Conservation (phyloP, 1,140 invertebrate genomes). For the Drosophila pectinifera region DNA sequence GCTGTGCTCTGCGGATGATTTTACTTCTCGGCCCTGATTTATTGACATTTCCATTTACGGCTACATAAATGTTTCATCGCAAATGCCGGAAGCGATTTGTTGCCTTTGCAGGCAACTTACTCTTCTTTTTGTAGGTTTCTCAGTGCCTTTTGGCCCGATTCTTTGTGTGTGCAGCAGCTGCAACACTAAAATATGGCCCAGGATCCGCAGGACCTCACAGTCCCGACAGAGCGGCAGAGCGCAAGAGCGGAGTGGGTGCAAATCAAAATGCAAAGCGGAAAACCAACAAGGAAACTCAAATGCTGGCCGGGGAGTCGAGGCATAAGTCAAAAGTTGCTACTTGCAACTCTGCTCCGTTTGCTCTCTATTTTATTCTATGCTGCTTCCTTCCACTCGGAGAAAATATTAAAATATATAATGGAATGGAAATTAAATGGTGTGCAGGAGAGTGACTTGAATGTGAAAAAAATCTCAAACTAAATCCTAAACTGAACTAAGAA, state of each 20-base stretch:
- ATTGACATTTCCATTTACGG: slow-evolving; percentile 83
- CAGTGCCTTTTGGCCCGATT: slow-evolving; percentile 20
- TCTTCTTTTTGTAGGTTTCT: slow-evolving; percentile 15
- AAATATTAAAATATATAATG: too few species aligned
- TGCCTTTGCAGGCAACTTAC: slow-evolving; percentile 47
- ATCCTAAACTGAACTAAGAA: too few species aligned
- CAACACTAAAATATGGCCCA: slow-evolving; percentile 68
- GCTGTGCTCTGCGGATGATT: slow-evolving; percentile 58
- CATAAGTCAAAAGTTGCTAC: slow-evolving; percentile 71
- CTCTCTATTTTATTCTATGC: neutral
- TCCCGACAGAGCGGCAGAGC: neutral
- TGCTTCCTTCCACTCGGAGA: neutral
- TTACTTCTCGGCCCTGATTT: slow-evolving; percentile 67
- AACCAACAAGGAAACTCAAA: slow-evolving; percentile 73
- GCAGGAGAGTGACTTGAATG: too few species aligned
- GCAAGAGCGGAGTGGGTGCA: slow-evolving; percentile 45
- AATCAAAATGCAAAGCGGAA: slow-evolving; percentile 83
- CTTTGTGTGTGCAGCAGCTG: slow-evolving; percentile 30
- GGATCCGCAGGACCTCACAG: slow-evolving; percentile 13
- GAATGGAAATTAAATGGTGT: too few species aligned
- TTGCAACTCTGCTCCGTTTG: slow-evolving; percentile 36
- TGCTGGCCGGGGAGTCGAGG: slow-evolving; percentile 53
- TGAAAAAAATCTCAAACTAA: too few species aligned
- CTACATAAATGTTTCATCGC: slow-evolving; percentile 80
- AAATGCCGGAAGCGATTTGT: slow-evolving; percentile 81